Evolutionary conservation across 2,797 vertebrate genomes (phyloP), one percentile per base, ranked within the genome.

Genomic region (Myotis planiceps): DNA sequence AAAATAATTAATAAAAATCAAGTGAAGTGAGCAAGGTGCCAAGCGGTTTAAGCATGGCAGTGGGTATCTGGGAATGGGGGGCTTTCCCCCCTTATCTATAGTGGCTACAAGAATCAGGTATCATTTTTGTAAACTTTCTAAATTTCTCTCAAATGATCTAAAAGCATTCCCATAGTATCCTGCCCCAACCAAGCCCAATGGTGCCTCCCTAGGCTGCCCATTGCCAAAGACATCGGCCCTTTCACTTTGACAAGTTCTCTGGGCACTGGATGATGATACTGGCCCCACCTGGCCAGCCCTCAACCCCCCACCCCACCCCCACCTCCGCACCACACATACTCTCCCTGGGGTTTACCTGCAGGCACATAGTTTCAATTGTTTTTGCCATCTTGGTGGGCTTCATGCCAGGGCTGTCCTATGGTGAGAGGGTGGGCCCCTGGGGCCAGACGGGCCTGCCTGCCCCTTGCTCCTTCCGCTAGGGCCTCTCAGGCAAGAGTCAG

Each of bases 51-150:
- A 34, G 47, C 6, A 14, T 4, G 34, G 65, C 74, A 42, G 51
- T 39, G 42, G 15, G 5, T 51, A n/a, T 27, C 74, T 51, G 7
- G 12, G 51, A 32, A 16, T 3, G 34, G 13, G 15, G 34, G 34
- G 76, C 9, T 39, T 81, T 69, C 78, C 45, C 55, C 69, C 9
- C n/a, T 87, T 49, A 53, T 84, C 39, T 94, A 37, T 75, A 55
- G 27, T 25, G 74, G 71, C 45, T 74, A 37, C 6, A 39, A 39
- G 32, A 58, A 92, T 39, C 85, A 25, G 29, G 23, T 19, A 27
- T 63, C 29, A 49, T 75, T 83, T 81, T 32, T 23, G 29, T 39
- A 49, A 5, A 60, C 39, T 78, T 66, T 55, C 65, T 32, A 29
- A 68, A 78, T 23, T 55, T 78, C 23, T 55, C 27, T 60, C 21